Evolutionary conservation across 2,888 invertebrate species (phyloP).

Genomic region (Pammene aurita): DNA sequence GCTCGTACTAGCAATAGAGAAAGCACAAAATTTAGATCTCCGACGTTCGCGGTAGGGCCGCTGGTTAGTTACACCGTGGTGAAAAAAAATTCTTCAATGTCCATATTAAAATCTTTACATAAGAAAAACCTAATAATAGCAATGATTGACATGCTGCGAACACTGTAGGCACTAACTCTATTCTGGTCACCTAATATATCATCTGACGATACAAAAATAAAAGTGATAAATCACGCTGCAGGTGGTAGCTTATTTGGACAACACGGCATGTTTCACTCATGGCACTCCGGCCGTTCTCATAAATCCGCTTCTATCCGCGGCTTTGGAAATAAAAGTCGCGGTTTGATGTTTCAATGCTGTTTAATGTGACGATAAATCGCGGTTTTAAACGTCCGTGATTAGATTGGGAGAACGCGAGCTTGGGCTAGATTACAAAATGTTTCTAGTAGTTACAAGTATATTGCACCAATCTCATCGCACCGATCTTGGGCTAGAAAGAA

Average conservation of each 20-base stretch:
- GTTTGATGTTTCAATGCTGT: conserved; percentile 46
- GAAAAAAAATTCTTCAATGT: too few species aligned
- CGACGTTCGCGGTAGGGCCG: too few species aligned
- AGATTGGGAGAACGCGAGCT: conserved; percentile 1
- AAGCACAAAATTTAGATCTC: too few species aligned
- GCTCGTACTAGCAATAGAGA: too few species aligned
- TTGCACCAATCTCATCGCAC: too few species aligned
- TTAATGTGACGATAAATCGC: conserved; percentile 43
- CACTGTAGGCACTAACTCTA: neutral
- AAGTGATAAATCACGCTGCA: conserved; percentile 48
- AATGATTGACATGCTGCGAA: neutral
- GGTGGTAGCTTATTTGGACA: conserved; percentile 58
- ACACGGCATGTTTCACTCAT: conserved; percentile 52
- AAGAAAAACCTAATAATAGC: too few species aligned
- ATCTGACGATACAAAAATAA: conserved; percentile 46
- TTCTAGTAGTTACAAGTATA: neutral
- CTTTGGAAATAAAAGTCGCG: conserved; percentile 56
- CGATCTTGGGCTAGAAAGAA: too few species aligned
- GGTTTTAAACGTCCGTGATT: conserved; percentile 13
- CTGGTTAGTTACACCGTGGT: too few species aligned
- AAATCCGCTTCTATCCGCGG: conserved; percentile 58
- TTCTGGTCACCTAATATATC: conserved; percentile 27
- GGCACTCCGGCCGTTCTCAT: conserved; percentile 51
- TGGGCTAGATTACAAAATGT: neutral
- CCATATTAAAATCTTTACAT: too few species aligned